These are phyloP conservation scores for Allygus modestus DNA, from an alignment of 2,888 invertebrate genomes.

Conservation along the genomic window DNA sequence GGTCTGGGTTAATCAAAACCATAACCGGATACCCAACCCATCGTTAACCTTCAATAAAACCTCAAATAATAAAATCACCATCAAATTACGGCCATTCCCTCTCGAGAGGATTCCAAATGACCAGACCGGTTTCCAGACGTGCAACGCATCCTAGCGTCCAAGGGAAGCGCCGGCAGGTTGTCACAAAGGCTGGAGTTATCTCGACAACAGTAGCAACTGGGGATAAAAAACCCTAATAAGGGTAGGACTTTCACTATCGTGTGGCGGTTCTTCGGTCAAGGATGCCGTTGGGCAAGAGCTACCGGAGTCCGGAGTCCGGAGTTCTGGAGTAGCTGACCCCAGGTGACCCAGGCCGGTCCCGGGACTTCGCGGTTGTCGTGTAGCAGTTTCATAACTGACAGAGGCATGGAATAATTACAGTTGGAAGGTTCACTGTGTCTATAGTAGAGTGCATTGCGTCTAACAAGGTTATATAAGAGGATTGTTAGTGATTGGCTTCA, in stretches of 20 bases:
- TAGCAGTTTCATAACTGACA: not conserved
- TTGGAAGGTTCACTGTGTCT: slow-evolving; percentile 3
- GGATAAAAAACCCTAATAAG: slow-evolving; percentile 26
- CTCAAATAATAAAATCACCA: not conserved
- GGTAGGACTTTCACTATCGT: slow-evolving; percentile 42
- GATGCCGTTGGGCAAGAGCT: not conserved
- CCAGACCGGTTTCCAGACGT: slow-evolving; percentile 22
- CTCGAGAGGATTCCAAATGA: not conserved
- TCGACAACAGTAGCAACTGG: slow-evolving; percentile 7
- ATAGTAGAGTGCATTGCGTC: slow-evolving; percentile 4
- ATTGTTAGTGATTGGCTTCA: not conserved
- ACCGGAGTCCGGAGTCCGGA: not conserved
- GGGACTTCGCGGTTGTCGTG: not conserved
- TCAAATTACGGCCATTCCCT: not conserved
- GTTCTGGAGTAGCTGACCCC: slow-evolving; percentile 5
- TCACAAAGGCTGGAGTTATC: not conserved
- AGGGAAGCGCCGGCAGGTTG: not conserved
- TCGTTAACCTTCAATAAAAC: not conserved
- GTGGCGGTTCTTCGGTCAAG: slow-evolving; percentile 21
- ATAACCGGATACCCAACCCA: too few species aligned
- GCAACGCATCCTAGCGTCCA: not conserved
- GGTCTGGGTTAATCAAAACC: too few species aligned
- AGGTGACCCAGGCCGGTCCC: not conserved
- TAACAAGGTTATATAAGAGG: slow-evolving; percentile 38
- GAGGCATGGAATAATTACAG: slow-evolving; percentile 27